Percentiles rank a stretch among this genome's conserved stretches.
Evolutionary conservation across 2,113 vertebrate species (phyloP).

Genomic region (Myanophis thanlyinensis): DNA sequence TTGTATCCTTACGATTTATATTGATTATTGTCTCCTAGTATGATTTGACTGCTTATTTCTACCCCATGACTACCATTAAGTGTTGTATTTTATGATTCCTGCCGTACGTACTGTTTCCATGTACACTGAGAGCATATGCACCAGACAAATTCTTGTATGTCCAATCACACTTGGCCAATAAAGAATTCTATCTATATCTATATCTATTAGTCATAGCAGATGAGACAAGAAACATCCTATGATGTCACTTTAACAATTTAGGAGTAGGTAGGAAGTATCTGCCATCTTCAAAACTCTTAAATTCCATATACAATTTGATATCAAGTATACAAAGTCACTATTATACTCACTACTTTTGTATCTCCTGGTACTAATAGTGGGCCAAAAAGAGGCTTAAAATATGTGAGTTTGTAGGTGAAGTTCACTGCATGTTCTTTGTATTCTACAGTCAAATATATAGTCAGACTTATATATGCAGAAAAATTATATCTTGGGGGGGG

Average conservation of each 20-base stretch:
- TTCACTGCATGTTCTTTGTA: not conserved
- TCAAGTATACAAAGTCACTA: not conserved
- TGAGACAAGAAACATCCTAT: not conserved
- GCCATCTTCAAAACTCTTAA: not conserved
- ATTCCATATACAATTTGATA: not conserved
- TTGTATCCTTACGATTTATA: no score
- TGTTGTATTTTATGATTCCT: no score
- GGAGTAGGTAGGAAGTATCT: not conserved
- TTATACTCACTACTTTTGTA: not conserved
- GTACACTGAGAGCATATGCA: no score
- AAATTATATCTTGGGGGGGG: not conserved
- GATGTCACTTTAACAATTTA: not conserved
- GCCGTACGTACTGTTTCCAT: no score
- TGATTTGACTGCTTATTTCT: no score
- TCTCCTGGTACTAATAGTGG: not conserved
- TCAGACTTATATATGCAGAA: not conserved
- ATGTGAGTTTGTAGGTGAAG: not conserved
- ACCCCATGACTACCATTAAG: no score
- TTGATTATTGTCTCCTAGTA: no score
- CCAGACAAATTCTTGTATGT: no score
- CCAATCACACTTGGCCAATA: no score
- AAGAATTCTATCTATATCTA: no score
- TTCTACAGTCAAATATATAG: not conserved
- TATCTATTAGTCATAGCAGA: not conserved
- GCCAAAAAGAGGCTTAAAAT: not conserved